Evolutionary conservation across 2,888 invertebrate species (phyloP).

Genomic region (Scaptomyza caliginosa): DNA sequence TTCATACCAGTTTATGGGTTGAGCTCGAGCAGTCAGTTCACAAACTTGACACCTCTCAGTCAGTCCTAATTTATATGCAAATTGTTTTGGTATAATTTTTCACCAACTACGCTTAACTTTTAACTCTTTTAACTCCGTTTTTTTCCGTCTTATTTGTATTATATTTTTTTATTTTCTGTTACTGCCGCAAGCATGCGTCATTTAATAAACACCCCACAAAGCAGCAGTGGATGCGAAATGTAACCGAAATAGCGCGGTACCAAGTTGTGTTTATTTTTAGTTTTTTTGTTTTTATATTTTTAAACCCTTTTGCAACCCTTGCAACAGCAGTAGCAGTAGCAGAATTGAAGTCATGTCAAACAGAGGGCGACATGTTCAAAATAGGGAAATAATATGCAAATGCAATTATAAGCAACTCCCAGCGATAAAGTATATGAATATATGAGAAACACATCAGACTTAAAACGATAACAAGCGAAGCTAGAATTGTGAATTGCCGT

Average conservation of each 20-base stretch:
- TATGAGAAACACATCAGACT: slow-evolving; percentile 48
- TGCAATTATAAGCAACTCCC: slow-evolving; percentile 74
- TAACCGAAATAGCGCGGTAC: slow-evolving; percentile 23
- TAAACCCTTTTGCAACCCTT: not conserved
- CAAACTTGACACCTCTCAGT: slow-evolving; percentile 61
- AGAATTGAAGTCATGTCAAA: slow-evolving; percentile 66
- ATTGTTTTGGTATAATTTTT: slow-evolving; percentile 65
- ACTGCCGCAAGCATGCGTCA: slow-evolving; percentile 64
- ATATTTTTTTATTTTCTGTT: slow-evolving; percentile 22
- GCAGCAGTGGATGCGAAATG: slow-evolving; percentile 30
- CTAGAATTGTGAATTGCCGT: slow-evolving; percentile 19
- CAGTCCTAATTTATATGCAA: slow-evolving; percentile 75
- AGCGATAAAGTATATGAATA: slow-evolving; percentile 24
- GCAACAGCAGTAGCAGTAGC: not conserved
- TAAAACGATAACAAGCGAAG: slow-evolving; percentile 22
- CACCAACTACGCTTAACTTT: slow-evolving; percentile 41
- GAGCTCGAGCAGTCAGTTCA: slow-evolving; percentile 14
- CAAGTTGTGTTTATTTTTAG: slow-evolving; percentile 8
- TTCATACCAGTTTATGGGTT: not conserved
- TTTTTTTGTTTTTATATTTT: not conserved
- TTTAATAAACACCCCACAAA: slow-evolving; percentile 67
- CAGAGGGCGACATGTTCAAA: slow-evolving; percentile 71
- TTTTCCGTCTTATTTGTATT: slow-evolving; percentile 4
- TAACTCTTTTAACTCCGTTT: slow-evolving; percentile 39
- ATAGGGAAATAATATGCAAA: slow-evolving; percentile 79